phyloP scores from a whole-genome alignment of 2,113 vertebrate genomes.

The Pycnonotus jocosus region DNA sequence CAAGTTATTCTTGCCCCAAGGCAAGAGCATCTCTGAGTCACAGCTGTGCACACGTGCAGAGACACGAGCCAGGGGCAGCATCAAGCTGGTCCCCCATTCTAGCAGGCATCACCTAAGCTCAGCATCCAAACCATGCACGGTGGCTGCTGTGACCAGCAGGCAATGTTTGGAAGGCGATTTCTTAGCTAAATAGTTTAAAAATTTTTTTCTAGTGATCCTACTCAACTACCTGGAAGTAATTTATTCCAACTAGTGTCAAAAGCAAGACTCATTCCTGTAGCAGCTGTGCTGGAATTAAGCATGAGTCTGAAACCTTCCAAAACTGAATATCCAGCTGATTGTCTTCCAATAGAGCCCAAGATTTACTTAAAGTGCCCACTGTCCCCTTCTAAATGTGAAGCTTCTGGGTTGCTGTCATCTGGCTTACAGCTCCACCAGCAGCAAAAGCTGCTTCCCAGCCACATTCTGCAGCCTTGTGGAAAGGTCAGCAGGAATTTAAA shows the following conservation, averaged over 20 bases:
- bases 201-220: neutral
- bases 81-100: neutral
- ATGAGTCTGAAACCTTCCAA: neutral
- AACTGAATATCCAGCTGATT: neutral
- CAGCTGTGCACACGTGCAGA: neutral
- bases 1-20: neutral
- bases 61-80: neutral
- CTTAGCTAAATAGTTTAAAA: neutral
- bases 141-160: neutral
- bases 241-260: neutral
- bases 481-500: constrained; percentile 46
- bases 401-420: constrained; percentile 28
- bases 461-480: constrained; percentile 33
- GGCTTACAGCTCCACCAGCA: neutral
- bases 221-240: neutral
- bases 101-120: neutral
- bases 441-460: constrained; percentile 48
- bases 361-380: neutral
- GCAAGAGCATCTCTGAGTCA: neutral
- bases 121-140: neutral
- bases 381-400: constrained; percentile 16
- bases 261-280: neutral
- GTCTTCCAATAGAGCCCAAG: neutral
- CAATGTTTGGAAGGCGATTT: neutral
- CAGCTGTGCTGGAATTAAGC: neutral